Evolutionary conservation across 2,113 vertebrate genomes (phyloP), one percentile per base, ranked within the genome.

Genomic region (Willisornis vidua): DNA sequence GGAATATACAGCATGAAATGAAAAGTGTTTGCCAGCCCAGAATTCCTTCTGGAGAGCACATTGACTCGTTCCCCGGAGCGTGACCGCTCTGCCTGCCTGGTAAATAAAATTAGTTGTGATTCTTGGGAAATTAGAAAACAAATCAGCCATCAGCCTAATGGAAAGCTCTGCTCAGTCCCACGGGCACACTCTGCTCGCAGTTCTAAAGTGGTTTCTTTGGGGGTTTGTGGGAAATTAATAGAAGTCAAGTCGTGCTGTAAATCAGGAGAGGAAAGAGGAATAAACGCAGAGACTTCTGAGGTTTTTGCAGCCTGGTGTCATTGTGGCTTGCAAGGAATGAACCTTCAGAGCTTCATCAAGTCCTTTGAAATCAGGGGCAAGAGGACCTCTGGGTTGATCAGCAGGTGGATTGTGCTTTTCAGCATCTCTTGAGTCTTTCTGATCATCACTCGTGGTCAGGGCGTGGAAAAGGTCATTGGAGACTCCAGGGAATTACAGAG

Each of bases 21-120:
- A 79, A 79, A 68, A 37, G 67, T 14, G 10, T 79, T 90, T 74
- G 49, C 84, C 66, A 49, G 39, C 45, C 35, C 57, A 83, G 12
- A 63, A 46, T 82, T 88, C 87, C 75, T 83, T 62, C 62, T 52
- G 41, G 82, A 86, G 75, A 10, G 45, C 28, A 12, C 73, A 25
- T 79, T 62, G 88, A 58, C 63, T 72, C 58, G 18, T 25, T 63
- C 23, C 22, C 57, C 31, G 62, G 43, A 75, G 61, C 31, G 9
- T 78, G 75, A 81, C 71, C 3, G 14, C 77, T 54, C 51, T 63
- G 45, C 13, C 41, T 37, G 52, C 37, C 75, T 55, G 22, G 80
- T 31, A 91, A 94, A 94, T 89, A 85, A 86, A 94, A 94, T 90
- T 35, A 88, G 62, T 49, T 86, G 49, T 71, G 67, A 94, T 84